Conservation (phyloP, 1,140 invertebrate genomes). For the Pogonus chalceus region DNA sequence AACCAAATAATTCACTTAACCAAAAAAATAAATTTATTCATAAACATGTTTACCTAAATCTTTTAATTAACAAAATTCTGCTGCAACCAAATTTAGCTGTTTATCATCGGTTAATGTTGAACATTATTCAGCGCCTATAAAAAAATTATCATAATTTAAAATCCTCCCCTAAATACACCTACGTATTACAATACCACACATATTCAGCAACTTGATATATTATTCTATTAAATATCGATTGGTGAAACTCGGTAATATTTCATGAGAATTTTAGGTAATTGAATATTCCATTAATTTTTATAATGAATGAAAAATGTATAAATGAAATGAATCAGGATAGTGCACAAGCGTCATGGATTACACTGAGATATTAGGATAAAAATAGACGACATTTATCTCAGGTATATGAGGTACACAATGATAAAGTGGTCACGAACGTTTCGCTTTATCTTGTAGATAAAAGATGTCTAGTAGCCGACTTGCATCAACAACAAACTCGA, state of each 20-base stretch:
- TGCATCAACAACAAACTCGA: not conserved
- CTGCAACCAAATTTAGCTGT: not conserved
- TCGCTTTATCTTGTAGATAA: not conserved
- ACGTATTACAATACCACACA: too few relatives aligned
- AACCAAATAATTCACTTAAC: too few relatives aligned
- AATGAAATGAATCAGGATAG: too few relatives aligned
- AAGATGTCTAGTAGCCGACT: not conserved
- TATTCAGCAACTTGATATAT: too few relatives aligned
- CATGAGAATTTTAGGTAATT: too few relatives aligned
- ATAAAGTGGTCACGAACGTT: slow-evolving; percentile 12
- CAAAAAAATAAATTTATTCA: too few relatives aligned
- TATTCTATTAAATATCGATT: too few relatives aligned
- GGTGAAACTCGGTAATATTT: too few relatives aligned
- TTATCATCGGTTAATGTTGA: not conserved
- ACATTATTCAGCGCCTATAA: not conserved
- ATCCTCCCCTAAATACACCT: not conserved
- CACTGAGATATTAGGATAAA: slow-evolving; percentile 14
- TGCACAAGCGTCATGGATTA: slow-evolving; percentile 9
- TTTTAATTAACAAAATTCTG: too few relatives aligned
- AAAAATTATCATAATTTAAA: slow-evolving; percentile 3
- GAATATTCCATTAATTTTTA: too few relatives aligned
- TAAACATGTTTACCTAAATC: too few relatives aligned
- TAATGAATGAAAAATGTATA: too few relatives aligned
- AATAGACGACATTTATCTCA: slow-evolving; percentile 20
- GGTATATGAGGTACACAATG: slow-evolving; percentile 20